These are phyloP conservation scores for Okapia johnstoni DNA, from an alignment of 2,113 vertebrate genomes.

Conservation along the genomic window DNA sequence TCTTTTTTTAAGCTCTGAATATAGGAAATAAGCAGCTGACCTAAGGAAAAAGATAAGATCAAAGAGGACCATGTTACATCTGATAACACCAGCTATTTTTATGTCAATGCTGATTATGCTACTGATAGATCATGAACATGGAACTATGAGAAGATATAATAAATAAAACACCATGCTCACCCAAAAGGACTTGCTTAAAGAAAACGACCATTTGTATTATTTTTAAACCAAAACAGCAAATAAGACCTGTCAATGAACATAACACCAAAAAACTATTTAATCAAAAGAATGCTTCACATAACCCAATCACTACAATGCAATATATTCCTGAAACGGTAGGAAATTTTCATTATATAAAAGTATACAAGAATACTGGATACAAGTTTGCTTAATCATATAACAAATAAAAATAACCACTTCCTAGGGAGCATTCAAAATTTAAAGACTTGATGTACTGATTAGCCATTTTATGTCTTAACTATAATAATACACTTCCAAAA, in stretches of 20 bases:
- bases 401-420: conserved; percentile 11
- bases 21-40: not conserved
- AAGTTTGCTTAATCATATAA: not conserved
- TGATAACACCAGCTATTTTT: not conserved
- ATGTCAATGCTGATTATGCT: not conserved
- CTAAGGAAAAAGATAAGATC: not conserved
- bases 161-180: not conserved
- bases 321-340: not conserved
- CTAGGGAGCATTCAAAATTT: not conserved
- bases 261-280: not conserved
- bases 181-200: not conserved
- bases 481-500: not conserved
- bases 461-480: not conserved
- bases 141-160: not conserved
- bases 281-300: not conserved
- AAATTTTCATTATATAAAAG: not conserved
- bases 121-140: not conserved
- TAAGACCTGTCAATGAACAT: not conserved
- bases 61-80: not conserved
- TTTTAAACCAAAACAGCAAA: not conserved
- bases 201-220: not conserved
- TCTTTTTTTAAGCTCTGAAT: not conserved
- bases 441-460: not conserved
- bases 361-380: not conserved
- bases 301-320: not conserved